Conservation (phyloP, 2,888 invertebrate genomes). For the Therioaphis trifolii region DNA sequence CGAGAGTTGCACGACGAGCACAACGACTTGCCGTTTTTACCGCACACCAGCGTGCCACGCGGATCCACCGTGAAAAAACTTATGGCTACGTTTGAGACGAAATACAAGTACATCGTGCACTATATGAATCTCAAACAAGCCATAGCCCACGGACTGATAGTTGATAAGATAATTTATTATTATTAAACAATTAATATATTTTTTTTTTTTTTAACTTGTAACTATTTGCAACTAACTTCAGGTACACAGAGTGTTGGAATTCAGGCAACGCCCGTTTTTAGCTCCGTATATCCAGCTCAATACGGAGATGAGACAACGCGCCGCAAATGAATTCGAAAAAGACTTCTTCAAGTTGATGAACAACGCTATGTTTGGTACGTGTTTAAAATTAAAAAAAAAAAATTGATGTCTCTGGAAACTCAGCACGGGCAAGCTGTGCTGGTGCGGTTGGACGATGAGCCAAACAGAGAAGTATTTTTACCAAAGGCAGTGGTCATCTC, state of each 20-base stretch:
- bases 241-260: neutral
- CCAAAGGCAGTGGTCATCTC: too few relatives aligned
- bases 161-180: neutral
- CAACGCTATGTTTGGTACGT: neutral
- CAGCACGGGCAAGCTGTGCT: neutral
- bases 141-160: neutral
- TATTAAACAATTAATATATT: too few relatives aligned
- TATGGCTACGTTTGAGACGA: neutral
- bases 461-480: too few relatives aligned
- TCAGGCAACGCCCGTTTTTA: neutral
- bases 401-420: too few relatives aligned
- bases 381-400: too few relatives aligned
- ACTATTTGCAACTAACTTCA: too few relatives aligned
- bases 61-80: neutral
- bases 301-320: neutral
- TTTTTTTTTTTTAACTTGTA: neutral
- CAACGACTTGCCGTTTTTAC: neutral
- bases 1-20: too few relatives aligned
- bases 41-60: neutral
- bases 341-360: neutral
- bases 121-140: neutral
- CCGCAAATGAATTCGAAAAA: neutral
- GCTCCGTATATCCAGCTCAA: neutral
- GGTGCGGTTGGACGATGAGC: too few relatives aligned
- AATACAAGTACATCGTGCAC: neutral